A percentile compares a stretch with the other conserved stretches of the same genome.
Conservation (phyloP, 2,113 vertebrate species). For the Willisornis vidua region DNA sequence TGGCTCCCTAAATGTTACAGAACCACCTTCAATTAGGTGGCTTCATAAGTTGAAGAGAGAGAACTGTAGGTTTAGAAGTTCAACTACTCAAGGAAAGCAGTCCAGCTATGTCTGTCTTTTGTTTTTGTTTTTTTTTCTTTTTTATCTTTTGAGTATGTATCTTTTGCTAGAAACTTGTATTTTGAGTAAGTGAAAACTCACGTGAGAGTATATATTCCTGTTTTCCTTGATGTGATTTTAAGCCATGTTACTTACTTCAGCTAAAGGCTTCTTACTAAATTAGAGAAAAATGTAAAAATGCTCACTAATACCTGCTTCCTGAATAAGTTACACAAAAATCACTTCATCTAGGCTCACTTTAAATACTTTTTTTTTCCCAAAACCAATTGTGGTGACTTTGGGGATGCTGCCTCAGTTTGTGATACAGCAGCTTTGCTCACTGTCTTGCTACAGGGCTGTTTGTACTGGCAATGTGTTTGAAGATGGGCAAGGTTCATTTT, state of each 20-base stretch:
- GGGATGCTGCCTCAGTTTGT: neutral
- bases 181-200: neutral
- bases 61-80: neutral
- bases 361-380: neutral
- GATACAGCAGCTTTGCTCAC: neutral
- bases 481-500: neutral
- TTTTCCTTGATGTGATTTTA: neutral
- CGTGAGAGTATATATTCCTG: neutral
- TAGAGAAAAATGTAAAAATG: neutral
- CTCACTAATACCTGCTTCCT: neutral
- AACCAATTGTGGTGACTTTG: neutral
- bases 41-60: neutral
- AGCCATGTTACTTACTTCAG: neutral
- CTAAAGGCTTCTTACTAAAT: neutral
- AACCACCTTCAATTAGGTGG: neutral
- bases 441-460: neutral
- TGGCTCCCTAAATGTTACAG: neutral
- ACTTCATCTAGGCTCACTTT: neutral
- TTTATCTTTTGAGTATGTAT: neutral
- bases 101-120: neutral
- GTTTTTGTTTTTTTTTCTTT: neutral
- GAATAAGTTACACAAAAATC: neutral
- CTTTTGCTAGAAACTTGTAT: neutral
- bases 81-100: neutral
- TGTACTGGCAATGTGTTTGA: neutral